phyloP scores from a whole-genome alignment of 2,888 invertebrate species.

The Trissoscelio sp. region DNA sequence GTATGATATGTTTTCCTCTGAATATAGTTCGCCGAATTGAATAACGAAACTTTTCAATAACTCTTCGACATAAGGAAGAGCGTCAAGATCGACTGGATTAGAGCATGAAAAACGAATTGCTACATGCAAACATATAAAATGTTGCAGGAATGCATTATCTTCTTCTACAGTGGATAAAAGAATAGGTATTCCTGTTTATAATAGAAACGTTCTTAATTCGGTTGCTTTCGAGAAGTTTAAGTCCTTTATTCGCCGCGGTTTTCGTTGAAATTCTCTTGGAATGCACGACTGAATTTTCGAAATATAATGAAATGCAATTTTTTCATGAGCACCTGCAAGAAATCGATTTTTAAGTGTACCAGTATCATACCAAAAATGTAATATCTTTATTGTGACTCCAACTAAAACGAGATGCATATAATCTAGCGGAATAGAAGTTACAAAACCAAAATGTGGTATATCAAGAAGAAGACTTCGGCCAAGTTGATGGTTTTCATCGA shows the following conservation, averaged over 20 bases:
- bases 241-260: neutral
- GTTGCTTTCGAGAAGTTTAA: conserved; percentile 6
- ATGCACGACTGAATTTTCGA: conserved; percentile 5
- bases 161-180: conserved; percentile 43
- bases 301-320: neutral
- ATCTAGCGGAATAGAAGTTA: conserved; percentile 62
- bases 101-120: neutral
- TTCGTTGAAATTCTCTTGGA: conserved; percentile 17
- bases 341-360: conserved; percentile 1
- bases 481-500: conserved; percentile 54
- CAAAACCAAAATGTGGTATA: conserved; percentile 58
- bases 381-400: conserved; percentile 63
- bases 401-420: conserved; percentile 68
- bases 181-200: conserved; percentile 72
- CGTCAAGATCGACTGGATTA: too few relatives aligned
- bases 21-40: too few relatives aligned
- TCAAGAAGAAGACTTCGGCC: conserved; percentile 45
- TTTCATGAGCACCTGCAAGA: neutral
- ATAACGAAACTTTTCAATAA: too few relatives aligned
- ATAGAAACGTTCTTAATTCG: conserved; percentile 58
- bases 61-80: too few relatives aligned
- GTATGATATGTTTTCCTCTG: conserved; percentile 5
- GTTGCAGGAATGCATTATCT: neutral
- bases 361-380: conserved; percentile 56
- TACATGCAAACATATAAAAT: too few relatives aligned